Conservation (phyloP, 2,888 invertebrate species). For the Ashinkailepas kermadecensis region DNA sequence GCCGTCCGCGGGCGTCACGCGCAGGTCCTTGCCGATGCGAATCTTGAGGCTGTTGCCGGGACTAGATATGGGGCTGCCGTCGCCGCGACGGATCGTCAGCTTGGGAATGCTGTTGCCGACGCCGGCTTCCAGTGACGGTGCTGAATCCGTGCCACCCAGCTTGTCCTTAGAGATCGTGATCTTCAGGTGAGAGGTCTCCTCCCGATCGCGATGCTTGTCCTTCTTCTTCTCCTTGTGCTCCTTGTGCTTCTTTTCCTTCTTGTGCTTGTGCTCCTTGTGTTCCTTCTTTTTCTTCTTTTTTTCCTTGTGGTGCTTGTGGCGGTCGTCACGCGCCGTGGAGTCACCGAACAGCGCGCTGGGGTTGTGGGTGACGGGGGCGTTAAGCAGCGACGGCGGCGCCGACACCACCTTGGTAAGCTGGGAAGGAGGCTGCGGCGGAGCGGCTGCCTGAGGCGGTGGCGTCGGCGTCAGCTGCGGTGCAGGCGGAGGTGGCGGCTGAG, state of each 20-base stretch:
- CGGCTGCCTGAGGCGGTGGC: not conserved
- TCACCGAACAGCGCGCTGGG: not conserved
- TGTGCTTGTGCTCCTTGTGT: constrained; percentile 31
- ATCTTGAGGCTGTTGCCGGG: not conserved
- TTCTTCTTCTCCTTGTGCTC: constrained; percentile 33
- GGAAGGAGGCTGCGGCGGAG: not conserved
- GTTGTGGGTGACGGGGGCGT: not conserved
- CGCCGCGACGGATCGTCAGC: not conserved
- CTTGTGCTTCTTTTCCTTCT: constrained; percentile 34
- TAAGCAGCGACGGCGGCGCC: constrained; percentile 6
- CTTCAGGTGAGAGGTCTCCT: not conserved
- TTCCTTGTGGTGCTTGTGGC: constrained; percentile 29
- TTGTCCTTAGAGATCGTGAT: constrained; percentile 6
- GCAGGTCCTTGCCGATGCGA: not conserved
- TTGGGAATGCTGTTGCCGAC: not conserved
- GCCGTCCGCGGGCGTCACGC: not conserved
- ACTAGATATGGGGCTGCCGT: not conserved
- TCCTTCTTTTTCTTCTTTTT: constrained; percentile 31
- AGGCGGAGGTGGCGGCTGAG: not conserved
- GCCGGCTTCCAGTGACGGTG: not conserved
- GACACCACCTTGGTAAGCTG: not conserved
- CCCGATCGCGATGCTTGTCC: constrained; percentile 29
- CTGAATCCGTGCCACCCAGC: not conserved
- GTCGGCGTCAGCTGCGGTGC: not conserved
- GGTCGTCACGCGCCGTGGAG: not conserved